Conservation (phyloP, 2,113 vertebrate genomes). For the Eulacestoma nigropectus region DNA sequence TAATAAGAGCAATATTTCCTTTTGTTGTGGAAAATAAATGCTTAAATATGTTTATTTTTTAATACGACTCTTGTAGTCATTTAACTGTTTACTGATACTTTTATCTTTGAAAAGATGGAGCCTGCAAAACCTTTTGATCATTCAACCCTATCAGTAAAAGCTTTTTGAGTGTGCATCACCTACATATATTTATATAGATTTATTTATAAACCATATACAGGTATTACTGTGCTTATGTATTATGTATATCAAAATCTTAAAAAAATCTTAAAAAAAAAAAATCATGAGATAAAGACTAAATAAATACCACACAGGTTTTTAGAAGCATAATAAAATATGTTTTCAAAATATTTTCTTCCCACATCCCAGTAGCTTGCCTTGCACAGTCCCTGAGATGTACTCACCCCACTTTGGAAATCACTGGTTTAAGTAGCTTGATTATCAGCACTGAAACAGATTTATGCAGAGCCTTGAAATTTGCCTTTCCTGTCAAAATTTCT, state of each 20-base stretch:
- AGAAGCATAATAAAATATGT: not conserved
- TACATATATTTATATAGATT: not conserved
- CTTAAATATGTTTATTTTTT: not conserved
- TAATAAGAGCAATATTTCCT: not conserved
- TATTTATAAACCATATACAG: not conserved
- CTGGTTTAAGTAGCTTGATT: not conserved
- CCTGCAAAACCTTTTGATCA: not conserved
- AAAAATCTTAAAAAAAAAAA: not conserved
- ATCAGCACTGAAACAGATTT: not conserved
- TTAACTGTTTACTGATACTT: not conserved
- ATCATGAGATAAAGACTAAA: not conserved
- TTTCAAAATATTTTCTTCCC: not conserved
- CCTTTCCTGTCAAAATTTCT: not conserved
- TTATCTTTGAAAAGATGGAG: not conserved
- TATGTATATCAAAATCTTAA: not conserved
- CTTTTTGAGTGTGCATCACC: rapidly evolving
- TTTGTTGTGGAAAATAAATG: not conserved
- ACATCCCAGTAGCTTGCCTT: not conserved
- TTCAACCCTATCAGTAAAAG: not conserved
- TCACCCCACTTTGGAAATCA: not conserved
- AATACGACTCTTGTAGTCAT: not conserved
- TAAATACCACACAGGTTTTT: not conserved
- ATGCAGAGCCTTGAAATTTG: not conserved
- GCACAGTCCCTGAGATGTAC: rapidly evolving
- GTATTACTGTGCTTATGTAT: not conserved